Base-by-base conservation (phyloP, 2,113 vertebrate genomes). In the Nannobrachium achirus region DNA sequence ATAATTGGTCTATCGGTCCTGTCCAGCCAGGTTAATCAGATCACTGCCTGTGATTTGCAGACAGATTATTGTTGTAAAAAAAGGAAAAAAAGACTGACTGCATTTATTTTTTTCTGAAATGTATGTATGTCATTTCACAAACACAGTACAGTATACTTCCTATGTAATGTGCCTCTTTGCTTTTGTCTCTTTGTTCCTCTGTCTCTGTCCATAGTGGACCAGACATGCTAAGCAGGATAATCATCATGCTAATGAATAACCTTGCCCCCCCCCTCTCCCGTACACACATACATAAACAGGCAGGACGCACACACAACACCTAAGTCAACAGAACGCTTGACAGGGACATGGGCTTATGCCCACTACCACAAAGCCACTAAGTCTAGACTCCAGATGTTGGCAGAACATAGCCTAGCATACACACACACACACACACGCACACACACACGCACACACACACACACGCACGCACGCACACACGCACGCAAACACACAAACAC, bases 311-410 rank as follows among this genome's bases (percentile, higher is more conserved):
- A 61, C 55, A 62, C 10, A 67, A 59, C 63, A 71, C 65, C 68
- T 69, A 56, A 69, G 69, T 87, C 75, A 88, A 72, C 73, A 82
- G 68, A 78, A 65, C 50, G 58, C 71, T 70, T 65, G 77, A 83
- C 83, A 69, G 79, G 72, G 11, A 63, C 81, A 78, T 83, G 69
- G 63, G 80, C 88, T 57, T 6, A 73, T 86, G 89, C 69, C 86
- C 88, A 89, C 76, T 73, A 69, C 78, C 80, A 74, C 81, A 88
- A 55, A 94, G 92, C 89, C 92, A 84, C 82, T 83, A 86, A 91
- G 93, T 95, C 94, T 94, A 94, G 94, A 95, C 93, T 94, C 90
- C 94, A 95, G 94, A 95, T 95, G 94, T 93, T 83, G 74, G 72
- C 59, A 81, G 73, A 84, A 79, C 75, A 81, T 80, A 80, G 76